Evolutionary conservation across 2,888 invertebrate genomes (phyloP).

Genomic region (Taphrorychus bicolor): DNA sequence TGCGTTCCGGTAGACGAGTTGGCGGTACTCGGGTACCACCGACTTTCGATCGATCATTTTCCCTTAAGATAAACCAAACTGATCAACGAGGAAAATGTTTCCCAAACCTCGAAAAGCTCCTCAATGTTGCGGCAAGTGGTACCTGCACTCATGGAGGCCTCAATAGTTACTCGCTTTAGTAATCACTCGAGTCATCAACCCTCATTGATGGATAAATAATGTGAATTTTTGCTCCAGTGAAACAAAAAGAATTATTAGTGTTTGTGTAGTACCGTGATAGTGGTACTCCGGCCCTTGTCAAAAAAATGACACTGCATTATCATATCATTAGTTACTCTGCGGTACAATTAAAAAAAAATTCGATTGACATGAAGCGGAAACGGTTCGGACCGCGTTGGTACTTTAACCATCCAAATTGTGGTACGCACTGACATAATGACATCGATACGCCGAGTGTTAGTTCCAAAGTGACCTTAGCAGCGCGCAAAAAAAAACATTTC

Average conservation of each 20-base stretch:
- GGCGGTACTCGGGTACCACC: constrained; percentile 10
- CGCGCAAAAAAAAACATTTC: neutral
- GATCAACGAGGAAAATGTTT: neutral
- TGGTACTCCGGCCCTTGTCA: too few relatives aligned
- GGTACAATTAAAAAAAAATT: neutral
- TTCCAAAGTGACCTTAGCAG: neutral
- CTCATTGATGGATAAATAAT: too few relatives aligned
- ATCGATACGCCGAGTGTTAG: neutral
- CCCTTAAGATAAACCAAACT: too few relatives aligned
- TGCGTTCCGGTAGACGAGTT: constrained; percentile 1
- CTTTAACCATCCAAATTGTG: neutral
- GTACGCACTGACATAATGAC: neutral
- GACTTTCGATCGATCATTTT: neutral
- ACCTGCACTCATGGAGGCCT: too few relatives aligned
- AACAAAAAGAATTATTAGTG: too few relatives aligned
- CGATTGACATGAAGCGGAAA: neutral
- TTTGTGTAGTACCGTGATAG: too few relatives aligned
- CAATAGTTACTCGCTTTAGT: too few relatives aligned
- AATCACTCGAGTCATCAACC: too few relatives aligned
- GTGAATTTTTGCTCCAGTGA: too few relatives aligned
- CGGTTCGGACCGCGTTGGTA: neutral
- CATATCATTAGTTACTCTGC: too few relatives aligned
- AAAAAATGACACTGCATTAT: too few relatives aligned
- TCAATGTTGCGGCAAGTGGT: too few relatives aligned
- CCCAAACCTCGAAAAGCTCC: neutral